Evolutionary conservation across 2,113 vertebrate genomes (phyloP).

Genomic region (Podiceps cristatus): DNA sequence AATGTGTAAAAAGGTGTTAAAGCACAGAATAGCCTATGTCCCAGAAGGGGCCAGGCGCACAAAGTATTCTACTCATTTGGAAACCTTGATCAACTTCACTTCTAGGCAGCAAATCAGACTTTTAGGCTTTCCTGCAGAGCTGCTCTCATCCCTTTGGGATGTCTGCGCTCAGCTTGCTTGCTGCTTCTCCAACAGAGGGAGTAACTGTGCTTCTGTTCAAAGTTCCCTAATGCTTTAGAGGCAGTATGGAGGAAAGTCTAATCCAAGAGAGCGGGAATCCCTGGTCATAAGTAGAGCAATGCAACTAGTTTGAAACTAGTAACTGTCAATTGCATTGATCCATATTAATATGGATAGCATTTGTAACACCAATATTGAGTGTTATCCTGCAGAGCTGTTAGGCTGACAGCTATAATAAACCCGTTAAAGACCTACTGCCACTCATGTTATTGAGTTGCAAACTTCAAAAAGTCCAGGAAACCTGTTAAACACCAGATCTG

Average conservation of each 20-base stretch:
- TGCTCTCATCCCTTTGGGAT: background rate
- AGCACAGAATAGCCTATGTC: background rate
- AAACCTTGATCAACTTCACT: background rate
- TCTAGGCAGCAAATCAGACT: background rate
- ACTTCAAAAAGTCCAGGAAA: background rate
- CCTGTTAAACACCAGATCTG: background rate
- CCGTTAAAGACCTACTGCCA: background rate
- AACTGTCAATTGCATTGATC: background rate
- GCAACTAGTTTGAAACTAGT: background rate
- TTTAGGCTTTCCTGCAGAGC: background rate
- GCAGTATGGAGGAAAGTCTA: background rate
- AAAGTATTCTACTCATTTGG: background rate
- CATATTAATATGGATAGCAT: background rate
- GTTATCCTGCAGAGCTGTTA: background rate
- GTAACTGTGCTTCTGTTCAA: background rate
- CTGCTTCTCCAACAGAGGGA: conserved; percentile 31
- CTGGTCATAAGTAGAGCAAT: background rate
- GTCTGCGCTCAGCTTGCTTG: background rate
- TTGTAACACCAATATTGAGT: background rate
- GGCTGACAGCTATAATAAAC: background rate
- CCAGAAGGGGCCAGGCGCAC: background rate
- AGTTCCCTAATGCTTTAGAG: too few species aligned
- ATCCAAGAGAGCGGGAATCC: background rate
- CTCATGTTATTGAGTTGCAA: background rate
- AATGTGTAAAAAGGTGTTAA: background rate